Evolutionary conservation across 1,140 invertebrate species (phyloP), one percentile per base, ranked within the genome.

Genomic region (Andricus grossulariae): DNA sequence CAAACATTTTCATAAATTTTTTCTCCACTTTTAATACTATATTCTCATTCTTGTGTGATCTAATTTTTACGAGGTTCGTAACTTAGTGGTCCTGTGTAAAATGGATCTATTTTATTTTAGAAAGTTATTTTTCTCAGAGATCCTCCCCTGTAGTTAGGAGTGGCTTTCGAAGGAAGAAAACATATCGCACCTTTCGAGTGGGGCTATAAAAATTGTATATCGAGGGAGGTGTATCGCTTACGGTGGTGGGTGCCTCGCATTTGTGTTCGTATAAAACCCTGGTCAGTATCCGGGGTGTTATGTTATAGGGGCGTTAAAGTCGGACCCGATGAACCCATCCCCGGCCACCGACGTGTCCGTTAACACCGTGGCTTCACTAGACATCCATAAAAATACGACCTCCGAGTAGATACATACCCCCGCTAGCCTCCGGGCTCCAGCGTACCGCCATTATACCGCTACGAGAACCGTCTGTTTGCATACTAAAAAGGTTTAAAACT

Each of bases 401-500:
- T 57, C 49, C 49, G 52, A 66, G 84, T 72, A 79, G 77, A 83
- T 82, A 79, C 78, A 50, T 79, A 80, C 79, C 78, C 78, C 79
- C 71, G 70, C 74, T 50, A 71, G 75, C 72, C 73, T 78, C 77
- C 77, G 80, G 73, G 76, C 82, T 76, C 39, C 55, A 25, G 52
- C 77, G 71, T 82, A 80, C 78, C 79, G 76, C 80, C 80, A 86
- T 88, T 88, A 87, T 82, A 80, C 77, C 75, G 80, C 80, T 71
- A 71, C 77, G 82, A 85, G 85, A 86, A 83, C 83, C 83, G 83
- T 88, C 87, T 87, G 86, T 88, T 88, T 88, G 87, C 87, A 88
- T 88, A 86, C 85, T 87, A 87, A 88, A 88, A 88, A 87, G 86
- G 82, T 86, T 88, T 87, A 85, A 88, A 87, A 87, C 85, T 87